phyloP scores from a whole-genome alignment of 2,113 vertebrate genomes.

The Panthera tigris region DNA sequence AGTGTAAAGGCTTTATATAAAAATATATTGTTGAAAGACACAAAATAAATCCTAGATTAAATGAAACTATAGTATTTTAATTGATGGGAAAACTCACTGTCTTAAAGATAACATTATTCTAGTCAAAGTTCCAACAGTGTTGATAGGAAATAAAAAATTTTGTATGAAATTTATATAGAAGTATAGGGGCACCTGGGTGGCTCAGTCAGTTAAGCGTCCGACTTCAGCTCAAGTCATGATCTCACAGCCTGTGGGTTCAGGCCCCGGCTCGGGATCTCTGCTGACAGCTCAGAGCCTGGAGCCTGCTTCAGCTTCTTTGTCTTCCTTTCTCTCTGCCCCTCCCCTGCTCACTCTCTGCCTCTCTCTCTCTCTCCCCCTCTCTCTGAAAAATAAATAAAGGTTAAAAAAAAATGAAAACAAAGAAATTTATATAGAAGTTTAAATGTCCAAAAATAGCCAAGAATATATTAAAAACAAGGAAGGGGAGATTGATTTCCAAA shows the following conservation, averaged over 20 bases:
- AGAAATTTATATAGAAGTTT: background rate
- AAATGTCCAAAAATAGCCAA: background rate
- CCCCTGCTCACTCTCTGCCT: no score
- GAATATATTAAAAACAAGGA: background rate
- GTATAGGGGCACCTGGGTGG: background rate
- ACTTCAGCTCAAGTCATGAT: no score
- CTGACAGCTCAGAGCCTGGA: no score
- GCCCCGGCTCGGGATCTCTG: no score
- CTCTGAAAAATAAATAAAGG: no score
- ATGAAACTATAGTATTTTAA: background rate
- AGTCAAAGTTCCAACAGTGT: background rate
- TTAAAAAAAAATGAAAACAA: no score
- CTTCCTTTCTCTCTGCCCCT: no score
- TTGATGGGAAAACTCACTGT: background rate
- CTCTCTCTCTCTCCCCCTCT: no score
- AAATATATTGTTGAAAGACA: background rate
- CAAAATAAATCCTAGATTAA: background rate
- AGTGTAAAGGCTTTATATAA: background rate
- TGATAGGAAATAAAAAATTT: background rate
- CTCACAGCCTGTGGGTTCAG: no score
- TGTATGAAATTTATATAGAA: background rate
- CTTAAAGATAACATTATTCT: background rate
- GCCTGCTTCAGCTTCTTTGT: no score
- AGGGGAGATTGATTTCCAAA: background rate
- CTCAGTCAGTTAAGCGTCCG: no score